These are phyloP conservation scores for Narcine bancroftii DNA, from an alignment of 2,113 vertebrate species.

Conservation along the genomic window DNA sequence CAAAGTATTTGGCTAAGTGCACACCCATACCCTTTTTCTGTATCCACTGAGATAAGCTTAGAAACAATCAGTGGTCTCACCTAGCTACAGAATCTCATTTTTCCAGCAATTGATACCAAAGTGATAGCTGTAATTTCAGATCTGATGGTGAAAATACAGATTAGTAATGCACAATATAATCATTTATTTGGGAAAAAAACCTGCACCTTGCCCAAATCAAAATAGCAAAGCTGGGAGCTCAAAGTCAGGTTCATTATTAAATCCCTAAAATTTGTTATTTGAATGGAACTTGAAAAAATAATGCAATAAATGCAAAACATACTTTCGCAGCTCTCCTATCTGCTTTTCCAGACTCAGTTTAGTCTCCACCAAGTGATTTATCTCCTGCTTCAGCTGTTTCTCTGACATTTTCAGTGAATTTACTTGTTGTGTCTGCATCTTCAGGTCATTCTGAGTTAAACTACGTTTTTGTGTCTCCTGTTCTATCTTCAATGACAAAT, in stretches of 20 bases:
- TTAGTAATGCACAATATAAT: background rate
- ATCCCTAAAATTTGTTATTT: background rate
- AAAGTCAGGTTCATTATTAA: background rate
- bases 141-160: background rate
- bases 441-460: conserved; percentile 90
- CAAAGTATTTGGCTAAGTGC: background rate
- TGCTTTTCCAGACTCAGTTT: conserved; percentile 90
- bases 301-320: conserved; percentile 43
- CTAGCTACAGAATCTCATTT: background rate
- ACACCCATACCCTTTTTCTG: background rate
- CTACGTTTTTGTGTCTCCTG: conserved; percentile 92
- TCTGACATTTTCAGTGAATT: conserved; percentile 80
- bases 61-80: background rate
- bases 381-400: conserved; percentile 94
- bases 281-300: background rate
- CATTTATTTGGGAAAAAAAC: background rate
- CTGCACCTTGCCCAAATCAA: background rate
- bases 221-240: background rate
- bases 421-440: conserved; percentile 89
- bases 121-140: background rate
- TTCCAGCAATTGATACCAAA: background rate
- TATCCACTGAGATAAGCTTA: background rate
- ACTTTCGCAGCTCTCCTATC: conserved; percentile 93
- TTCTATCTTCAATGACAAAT: conserved; percentile 86
- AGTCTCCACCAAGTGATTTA: conserved; percentile 88